These are phyloP conservation scores for Hystrix brachyura DNA, from an alignment of 2,113 vertebrate species.

Conservation along the genomic window DNA sequence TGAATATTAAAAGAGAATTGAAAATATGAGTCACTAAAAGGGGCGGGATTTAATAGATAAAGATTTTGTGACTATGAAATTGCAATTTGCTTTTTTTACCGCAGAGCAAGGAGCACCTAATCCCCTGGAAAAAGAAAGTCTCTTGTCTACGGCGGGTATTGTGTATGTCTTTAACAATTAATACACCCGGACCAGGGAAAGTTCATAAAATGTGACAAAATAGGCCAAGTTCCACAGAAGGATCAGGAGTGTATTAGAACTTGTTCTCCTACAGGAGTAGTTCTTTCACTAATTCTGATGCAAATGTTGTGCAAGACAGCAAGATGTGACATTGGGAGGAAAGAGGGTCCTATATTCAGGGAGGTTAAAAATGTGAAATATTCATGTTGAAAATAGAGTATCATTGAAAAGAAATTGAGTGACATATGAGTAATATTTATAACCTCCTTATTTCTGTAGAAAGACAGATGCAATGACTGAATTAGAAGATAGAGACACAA, in stretches of 20 bases:
- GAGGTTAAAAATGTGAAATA: not conserved
- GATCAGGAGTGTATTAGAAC: not conserved
- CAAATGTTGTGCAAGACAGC: fast-evolving
- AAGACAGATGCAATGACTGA: not conserved
- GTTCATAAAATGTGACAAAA: not conserved
- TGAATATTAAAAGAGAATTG: not conserved
- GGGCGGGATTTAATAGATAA: not conserved
- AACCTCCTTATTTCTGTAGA: not conserved
- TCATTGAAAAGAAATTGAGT: not conserved
- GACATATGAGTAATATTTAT: not conserved
- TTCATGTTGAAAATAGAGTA: not conserved
- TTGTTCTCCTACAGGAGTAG: not conserved
- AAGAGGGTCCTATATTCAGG: not conserved
- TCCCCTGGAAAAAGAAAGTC: not conserved
- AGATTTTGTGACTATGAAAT: not conserved
- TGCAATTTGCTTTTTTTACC: not conserved
- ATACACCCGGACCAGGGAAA: not conserved
- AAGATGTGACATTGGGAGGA: not conserved
- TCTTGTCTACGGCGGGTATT: too few species aligned
- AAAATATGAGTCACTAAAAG: not conserved
- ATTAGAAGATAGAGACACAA: not conserved
- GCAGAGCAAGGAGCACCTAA: not conserved
- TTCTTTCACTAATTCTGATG: not conserved
- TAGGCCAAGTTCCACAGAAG: not conserved
- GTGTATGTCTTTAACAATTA: not conserved